phyloP scores from a whole-genome alignment of 2,113 vertebrate species.

The Cricetomys ansorgei region DNA sequence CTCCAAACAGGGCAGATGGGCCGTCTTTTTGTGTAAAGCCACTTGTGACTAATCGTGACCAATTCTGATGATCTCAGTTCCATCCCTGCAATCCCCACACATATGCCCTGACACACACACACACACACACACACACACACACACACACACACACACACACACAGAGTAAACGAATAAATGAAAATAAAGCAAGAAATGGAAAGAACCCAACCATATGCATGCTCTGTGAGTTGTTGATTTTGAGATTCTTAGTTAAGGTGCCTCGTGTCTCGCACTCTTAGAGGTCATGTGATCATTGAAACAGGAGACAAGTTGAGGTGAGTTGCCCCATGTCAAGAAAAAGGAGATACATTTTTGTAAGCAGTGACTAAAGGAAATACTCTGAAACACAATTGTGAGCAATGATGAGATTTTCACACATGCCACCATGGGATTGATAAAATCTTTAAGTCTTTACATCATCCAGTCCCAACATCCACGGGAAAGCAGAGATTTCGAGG shows the following conservation, averaged over 20 bases:
- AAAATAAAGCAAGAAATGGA: not conserved
- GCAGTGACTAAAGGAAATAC: not conserved
- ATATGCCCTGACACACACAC: not conserved
- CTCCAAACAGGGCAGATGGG: too few relatives aligned
- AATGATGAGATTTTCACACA: not conserved
- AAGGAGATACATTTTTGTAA: not conserved
- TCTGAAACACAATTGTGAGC: not conserved
- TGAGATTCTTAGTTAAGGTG: not conserved
- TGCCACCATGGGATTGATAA: not conserved
- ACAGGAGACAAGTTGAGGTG: not conserved
- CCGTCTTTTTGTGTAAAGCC: not conserved
- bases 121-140: not conserved
- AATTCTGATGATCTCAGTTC: too few relatives aligned
- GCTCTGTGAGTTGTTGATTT: not conserved
- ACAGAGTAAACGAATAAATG: not conserved
- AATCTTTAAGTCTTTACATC: not conserved
- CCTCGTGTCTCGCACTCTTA: not conserved
- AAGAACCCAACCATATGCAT: accelerated
- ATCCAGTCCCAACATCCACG: too few relatives aligned
- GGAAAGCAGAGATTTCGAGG: not conserved
- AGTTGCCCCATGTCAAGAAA: not conserved
- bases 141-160: too few relatives aligned
- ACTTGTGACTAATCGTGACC: too few relatives aligned
- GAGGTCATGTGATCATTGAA: not conserved
- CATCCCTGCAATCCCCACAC: not conserved